Percentiles rank a stretch among this genome's conserved stretches.
phyloP scores from a whole-genome alignment of 1,140 invertebrate species.

The Scaptomyza graminum region DNA sequence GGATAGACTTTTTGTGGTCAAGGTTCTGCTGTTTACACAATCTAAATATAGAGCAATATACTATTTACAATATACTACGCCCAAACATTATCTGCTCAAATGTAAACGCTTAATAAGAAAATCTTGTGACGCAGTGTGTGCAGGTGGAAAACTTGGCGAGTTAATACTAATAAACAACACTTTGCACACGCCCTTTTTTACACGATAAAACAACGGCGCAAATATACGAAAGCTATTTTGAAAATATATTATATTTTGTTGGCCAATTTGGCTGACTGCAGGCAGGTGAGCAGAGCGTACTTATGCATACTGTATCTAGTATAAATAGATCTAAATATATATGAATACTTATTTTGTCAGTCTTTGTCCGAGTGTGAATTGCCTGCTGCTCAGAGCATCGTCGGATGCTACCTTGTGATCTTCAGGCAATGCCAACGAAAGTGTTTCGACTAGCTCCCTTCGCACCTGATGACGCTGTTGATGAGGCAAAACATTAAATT shows the following conservation, averaged over 20 bases:
- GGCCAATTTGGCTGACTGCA: constrained; percentile 40
- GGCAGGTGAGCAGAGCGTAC: constrained; percentile 41
- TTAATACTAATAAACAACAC: constrained; percentile 64
- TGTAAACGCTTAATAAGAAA: constrained; percentile 62
- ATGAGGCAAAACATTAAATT: constrained; percentile 64
- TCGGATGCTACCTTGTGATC: constrained; percentile 63
- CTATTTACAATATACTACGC: neutral
- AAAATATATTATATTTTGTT: constrained; percentile 44
- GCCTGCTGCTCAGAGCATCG: constrained; percentile 31
- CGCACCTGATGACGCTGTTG: constrained; percentile 63
- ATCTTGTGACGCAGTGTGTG: constrained; percentile 69
- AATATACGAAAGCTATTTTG: constrained; percentile 47
- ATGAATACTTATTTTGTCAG: constrained; percentile 1
- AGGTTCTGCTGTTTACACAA: constrained; percentile 66
- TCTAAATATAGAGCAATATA: constrained; percentile 62
- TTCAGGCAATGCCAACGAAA: constrained; percentile 65
- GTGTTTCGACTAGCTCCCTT: constrained; percentile 26
- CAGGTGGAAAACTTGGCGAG: constrained; percentile 57
- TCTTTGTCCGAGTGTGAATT: constrained; percentile 27
- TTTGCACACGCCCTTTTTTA: constrained; percentile 27
- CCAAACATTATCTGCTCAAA: constrained; percentile 31
- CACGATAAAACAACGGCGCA: constrained; percentile 56
- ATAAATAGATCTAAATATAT: constrained; percentile 4
- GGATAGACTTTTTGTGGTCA: constrained; percentile 68
- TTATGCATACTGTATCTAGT: constrained; percentile 3